phyloP scores from a whole-genome alignment of 2,113 vertebrate species.

The Mastomys natalensis region DNA sequence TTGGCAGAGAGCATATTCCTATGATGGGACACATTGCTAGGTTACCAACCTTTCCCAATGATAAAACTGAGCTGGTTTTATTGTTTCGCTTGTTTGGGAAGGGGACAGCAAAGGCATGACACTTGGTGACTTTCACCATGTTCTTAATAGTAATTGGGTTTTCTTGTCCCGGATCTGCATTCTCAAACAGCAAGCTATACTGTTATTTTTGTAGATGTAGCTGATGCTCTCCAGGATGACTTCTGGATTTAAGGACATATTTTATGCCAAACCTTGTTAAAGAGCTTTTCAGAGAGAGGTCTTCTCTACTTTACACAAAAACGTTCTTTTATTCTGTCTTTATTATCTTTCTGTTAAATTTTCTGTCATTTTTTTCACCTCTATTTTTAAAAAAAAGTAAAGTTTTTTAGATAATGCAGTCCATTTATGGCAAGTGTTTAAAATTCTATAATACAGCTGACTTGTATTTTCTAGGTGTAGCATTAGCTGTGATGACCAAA shows the following conservation, averaged over 20 bases:
- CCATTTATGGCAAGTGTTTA: neutral
- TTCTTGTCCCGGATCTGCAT: neutral
- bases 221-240: neutral
- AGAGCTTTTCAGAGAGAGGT: neutral
- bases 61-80: neutral
- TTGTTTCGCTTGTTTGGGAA: neutral
- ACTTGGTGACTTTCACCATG: neutral
- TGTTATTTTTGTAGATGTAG: neutral
- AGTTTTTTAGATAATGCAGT: neutral
- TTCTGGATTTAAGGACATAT: neutral
- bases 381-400: neutral
- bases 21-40: neutral
- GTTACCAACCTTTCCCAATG: neutral
- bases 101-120: neutral
- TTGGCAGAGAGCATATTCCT: neutral
- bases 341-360: constrained; percentile 2
- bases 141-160: neutral
- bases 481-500: neutral
- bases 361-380: neutral
- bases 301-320: neutral
- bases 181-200: neutral
- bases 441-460: neutral
- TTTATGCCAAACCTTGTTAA: neutral
- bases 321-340: constrained; percentile 36
- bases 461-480: neutral